Percentiles rank a stretch among this genome's conserved stretches.
Conservation (phyloP, 2,888 invertebrate genomes). For the Brenthis hecate region DNA sequence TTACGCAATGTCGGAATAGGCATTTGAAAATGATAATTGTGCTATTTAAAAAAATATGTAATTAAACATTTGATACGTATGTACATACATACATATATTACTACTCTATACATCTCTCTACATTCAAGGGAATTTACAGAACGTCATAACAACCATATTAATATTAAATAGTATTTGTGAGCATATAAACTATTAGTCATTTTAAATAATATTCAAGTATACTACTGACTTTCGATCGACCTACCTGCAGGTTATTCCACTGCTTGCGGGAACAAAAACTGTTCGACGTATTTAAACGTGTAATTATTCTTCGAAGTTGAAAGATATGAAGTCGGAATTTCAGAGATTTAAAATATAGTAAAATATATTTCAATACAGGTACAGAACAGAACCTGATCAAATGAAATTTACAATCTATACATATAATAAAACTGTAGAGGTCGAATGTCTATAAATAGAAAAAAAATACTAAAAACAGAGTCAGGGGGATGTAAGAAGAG, state of each 20-base stretch:
- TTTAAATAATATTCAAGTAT: constrained; percentile 53
- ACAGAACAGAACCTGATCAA: not conserved
- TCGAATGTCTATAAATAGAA: too few species aligned
- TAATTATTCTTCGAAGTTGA: constrained; percentile 56
- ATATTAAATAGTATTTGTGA: constrained; percentile 16
- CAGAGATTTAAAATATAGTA: not conserved
- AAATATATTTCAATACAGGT: not conserved
- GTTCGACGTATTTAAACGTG: constrained; percentile 43
- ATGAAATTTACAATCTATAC: not conserved
- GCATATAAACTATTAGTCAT: constrained; percentile 55
- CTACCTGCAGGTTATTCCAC: constrained; percentile 76
- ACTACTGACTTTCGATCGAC: constrained; percentile 70
- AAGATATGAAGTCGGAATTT: constrained; percentile 24
- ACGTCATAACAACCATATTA: too few species aligned
- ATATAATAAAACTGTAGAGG: too few species aligned
- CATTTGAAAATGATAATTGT: not conserved
- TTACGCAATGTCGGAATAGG: constrained; percentile 58
- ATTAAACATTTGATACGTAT: too few species aligned
- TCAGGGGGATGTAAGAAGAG: too few species aligned
- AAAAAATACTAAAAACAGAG: too few species aligned
- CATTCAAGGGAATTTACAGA: too few species aligned
- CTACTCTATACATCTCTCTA: too few species aligned
- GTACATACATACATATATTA: too few species aligned
- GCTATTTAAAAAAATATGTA: not conserved
- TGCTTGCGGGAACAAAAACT: constrained; percentile 64